A percentile compares a stretch with the other conserved stretches of the same genome.
Evolutionary conservation across 2,888 invertebrate species (phyloP).

Genomic region (Pseudeuparius sepicola): DNA sequence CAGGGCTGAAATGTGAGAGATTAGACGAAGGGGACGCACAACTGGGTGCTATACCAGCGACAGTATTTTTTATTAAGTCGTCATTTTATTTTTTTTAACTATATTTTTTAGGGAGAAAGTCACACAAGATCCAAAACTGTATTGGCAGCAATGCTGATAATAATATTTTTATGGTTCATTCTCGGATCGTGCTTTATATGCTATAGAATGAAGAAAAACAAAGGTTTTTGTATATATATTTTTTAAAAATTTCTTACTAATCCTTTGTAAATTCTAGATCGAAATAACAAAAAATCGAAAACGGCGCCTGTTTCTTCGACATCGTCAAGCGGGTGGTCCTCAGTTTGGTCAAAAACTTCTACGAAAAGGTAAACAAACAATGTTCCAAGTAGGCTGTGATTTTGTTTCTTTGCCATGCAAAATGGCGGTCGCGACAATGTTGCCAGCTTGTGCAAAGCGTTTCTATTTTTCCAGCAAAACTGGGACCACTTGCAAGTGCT

Average conservation of each 20-base stretch:
- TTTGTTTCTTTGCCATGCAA: too few species aligned
- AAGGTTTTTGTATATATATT: conserved; percentile 4
- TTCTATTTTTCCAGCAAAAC: too few species aligned
- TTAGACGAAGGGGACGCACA: conserved; percentile 18
- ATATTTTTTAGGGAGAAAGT: too few species aligned
- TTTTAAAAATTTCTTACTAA: too few species aligned
- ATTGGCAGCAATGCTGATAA: conserved; percentile 30
- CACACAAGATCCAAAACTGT: conserved; percentile 22
- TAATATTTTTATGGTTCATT: conserved; percentile 36
- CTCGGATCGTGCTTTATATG: conserved; percentile 36
- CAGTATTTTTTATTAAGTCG: conserved; percentile 10
- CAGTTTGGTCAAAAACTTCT: conserved; percentile 16
- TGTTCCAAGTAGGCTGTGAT: too few species aligned
- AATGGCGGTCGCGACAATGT: too few species aligned
- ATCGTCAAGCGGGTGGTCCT: conserved; percentile 18
- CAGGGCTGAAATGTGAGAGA: conserved; percentile 13
- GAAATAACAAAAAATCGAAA: too few species aligned
- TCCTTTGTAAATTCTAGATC: too few species aligned
- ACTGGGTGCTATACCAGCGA: conserved; percentile 19
- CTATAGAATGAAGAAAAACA: conserved; percentile 27
- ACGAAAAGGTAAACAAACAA: conserved; percentile 10
- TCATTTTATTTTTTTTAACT: background rate
- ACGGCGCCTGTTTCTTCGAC: conserved; percentile 6
- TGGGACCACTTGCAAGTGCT: conserved; percentile 18
- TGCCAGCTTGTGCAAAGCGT: too few species aligned